Evolutionary conservation across 1,140 invertebrate genomes (phyloP).

Genomic region (Littorina saxatilis): DNA sequence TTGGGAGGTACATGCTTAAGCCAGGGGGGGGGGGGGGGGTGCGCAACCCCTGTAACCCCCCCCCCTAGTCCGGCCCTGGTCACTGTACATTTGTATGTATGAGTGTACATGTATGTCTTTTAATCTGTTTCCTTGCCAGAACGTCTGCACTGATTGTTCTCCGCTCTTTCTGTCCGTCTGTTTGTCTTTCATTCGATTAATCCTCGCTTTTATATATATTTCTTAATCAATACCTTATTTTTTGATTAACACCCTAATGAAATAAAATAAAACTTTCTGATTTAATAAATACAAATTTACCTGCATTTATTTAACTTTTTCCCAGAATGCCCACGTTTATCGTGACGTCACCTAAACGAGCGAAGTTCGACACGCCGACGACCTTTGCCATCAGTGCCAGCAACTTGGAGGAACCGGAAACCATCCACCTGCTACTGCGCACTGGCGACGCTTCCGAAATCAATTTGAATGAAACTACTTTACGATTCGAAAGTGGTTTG

Average conservation of each 20-base stretch:
- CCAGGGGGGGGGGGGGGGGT: too few relatives aligned
- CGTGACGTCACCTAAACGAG: background rate
- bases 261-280: background rate
- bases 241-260: too few relatives aligned
- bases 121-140: too few relatives aligned
- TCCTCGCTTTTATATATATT: too few relatives aligned
- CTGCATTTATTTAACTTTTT: background rate
- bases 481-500: background rate
- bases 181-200: too few relatives aligned
- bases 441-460: background rate
- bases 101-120: too few relatives aligned
- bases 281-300: background rate
- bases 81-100: too few relatives aligned
- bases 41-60: too few relatives aligned
- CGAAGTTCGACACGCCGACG: background rate
- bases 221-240: too few relatives aligned
- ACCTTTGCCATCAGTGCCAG: constrained; percentile 1
- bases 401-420: background rate
- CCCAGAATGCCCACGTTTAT: background rate
- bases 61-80: too few relatives aligned
- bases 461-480: background rate
- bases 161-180: too few relatives aligned
- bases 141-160: background rate
- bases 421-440: background rate
- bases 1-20: too few relatives aligned